phyloP scores from a whole-genome alignment of 1,140 invertebrate species.

The Drosophila truncata region DNA sequence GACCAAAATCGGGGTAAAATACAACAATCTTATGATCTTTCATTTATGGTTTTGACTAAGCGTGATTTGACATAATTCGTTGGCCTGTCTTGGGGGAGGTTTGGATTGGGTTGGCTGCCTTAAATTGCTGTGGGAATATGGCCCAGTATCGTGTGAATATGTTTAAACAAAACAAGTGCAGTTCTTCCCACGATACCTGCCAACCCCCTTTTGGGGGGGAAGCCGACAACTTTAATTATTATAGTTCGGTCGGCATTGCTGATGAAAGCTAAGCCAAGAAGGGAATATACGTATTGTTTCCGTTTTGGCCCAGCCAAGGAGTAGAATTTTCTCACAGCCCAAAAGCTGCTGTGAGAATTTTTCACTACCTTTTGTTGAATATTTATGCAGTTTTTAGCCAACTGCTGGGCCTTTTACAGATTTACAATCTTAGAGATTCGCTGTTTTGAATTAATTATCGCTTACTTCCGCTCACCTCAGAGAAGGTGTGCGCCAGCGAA shows the following conservation, averaged over 20 bases:
- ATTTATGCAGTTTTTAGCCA: slow-evolving; percentile 67
- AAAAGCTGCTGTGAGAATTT: slow-evolving; percentile 66
- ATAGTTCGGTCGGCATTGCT: slow-evolving; percentile 61
- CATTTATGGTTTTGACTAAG: slow-evolving; percentile 30
- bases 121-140: slow-evolving; percentile 74
- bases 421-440: slow-evolving; percentile 79
- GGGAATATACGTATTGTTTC: slow-evolving; percentile 70
- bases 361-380: slow-evolving; percentile 68
- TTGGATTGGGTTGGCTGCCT: slow-evolving; percentile 31
- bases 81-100: slow-evolving; percentile 2
- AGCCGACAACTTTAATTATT: slow-evolving; percentile 77
- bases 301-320: slow-evolving; percentile 62
- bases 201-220: slow-evolving; percentile 23
- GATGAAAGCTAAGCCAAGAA: slow-evolving; percentile 74
- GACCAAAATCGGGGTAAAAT: slow-evolving; percentile 33
- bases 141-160: slow-evolving; percentile 74
- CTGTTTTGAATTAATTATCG: slow-evolving; percentile 80
- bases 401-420: slow-evolving; percentile 52
- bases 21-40: slow-evolving; percentile 46
- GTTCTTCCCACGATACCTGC: slow-evolving; percentile 70
- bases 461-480: slow-evolving; percentile 56
- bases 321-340: slow-evolving; percentile 81
- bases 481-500: slow-evolving; percentile 8
- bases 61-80: slow-evolving; percentile 61
- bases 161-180: slow-evolving; percentile 78